phyloP scores from a whole-genome alignment of 2,888 invertebrate species.

The Pollenia amentaria region DNA sequence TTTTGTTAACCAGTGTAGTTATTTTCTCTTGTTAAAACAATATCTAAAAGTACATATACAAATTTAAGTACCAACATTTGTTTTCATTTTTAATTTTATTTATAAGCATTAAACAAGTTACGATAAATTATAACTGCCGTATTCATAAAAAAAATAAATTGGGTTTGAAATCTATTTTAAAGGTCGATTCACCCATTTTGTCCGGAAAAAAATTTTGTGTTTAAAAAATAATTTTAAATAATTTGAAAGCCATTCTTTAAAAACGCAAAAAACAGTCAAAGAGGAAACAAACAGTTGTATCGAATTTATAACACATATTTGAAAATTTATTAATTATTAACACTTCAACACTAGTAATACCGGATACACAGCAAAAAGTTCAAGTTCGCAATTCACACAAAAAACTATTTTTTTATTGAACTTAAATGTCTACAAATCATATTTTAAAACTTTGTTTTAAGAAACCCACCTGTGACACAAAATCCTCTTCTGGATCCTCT shows the following conservation, averaged over 20 bases:
- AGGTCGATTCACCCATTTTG: too few relatives aligned
- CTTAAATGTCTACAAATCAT: neutral
- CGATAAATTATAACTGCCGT: too few relatives aligned
- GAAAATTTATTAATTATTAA: slow-evolving; percentile 48
- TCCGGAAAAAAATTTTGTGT: too few relatives aligned
- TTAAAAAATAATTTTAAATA: too few relatives aligned
- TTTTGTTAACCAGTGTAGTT: too few relatives aligned
- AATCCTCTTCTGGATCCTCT: slow-evolving; percentile 78
- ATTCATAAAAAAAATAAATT: too few relatives aligned
- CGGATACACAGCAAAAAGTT: slow-evolving; percentile 31
- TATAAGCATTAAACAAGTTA: too few relatives aligned
- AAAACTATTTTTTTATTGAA: neutral
- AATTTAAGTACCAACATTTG: too few relatives aligned
- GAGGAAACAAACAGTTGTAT: slow-evolving; percentile 4
- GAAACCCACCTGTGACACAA: slow-evolving; percentile 77
- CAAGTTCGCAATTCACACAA: slow-evolving; percentile 36
- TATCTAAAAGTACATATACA: too few relatives aligned
- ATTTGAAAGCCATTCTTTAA: neutral
- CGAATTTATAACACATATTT: neutral
- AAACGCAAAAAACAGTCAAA: neutral
- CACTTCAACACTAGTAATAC: slow-evolving; percentile 43
- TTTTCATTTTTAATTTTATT: too few relatives aligned
- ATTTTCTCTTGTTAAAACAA: too few relatives aligned
- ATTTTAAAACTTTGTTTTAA: neutral
- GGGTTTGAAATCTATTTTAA: too few relatives aligned